Evolutionary conservation across 2,888 invertebrate genomes (phyloP).

Genomic region (Cantharis rufa): DNA sequence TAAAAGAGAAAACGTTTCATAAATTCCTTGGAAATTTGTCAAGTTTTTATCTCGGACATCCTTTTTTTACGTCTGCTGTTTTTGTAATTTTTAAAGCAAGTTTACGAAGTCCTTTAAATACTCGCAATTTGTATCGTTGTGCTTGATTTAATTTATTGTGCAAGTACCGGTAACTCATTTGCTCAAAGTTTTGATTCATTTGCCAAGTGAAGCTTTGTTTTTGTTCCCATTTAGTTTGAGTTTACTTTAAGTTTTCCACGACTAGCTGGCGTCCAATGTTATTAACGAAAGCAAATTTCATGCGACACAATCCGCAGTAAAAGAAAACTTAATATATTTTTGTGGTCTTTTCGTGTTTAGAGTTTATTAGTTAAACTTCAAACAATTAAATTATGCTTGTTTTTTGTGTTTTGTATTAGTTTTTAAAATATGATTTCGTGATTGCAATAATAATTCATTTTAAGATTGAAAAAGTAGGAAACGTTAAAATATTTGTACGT

Average conservation of each 20-base stretch:
- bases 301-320: slow-evolving; percentile 1
- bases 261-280: slow-evolving; percentile 11
- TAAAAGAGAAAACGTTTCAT: not conserved
- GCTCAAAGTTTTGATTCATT: not conserved
- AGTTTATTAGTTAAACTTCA: not conserved
- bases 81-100: not conserved
- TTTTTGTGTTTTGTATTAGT: not conserved
- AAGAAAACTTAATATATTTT: not conserved
- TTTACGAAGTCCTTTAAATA: not conserved
- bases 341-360: not conserved
- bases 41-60: not conserved
- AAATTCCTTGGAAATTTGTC: not conserved
- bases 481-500: not conserved
- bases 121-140: not conserved
- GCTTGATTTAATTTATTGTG: not conserved
- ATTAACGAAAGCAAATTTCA: slow-evolving; percentile 16
- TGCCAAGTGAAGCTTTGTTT: not conserved
- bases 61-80: not conserved
- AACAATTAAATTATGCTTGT: not conserved
- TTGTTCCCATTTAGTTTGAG: not conserved
- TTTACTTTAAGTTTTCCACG: slow-evolving; percentile 6
- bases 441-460: not conserved
- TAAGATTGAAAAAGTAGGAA: not conserved
- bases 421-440: not conserved
- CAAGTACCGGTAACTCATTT: not conserved